These are phyloP conservation scores for Aegotheles bennettii DNA, from an alignment of 2,113 vertebrate genomes.

Conservation along the genomic window DNA sequence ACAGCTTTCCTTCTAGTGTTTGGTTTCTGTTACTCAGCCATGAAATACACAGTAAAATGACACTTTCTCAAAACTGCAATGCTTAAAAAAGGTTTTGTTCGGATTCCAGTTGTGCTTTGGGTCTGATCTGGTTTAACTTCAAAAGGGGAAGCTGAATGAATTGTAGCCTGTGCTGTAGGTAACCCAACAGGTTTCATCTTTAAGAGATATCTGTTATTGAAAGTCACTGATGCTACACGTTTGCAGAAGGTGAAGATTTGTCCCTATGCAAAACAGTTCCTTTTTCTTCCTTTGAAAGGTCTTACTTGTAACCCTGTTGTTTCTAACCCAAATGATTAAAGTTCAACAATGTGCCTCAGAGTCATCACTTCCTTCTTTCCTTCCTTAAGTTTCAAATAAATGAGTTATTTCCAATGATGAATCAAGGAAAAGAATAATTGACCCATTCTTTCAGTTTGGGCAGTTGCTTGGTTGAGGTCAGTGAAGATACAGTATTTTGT, in stretches of 20 bases:
- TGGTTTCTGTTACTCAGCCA: slow-evolving; percentile 22
- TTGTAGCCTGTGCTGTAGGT: background rate
- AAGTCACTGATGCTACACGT: background rate
- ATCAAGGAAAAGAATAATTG: background rate
- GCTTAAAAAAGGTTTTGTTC: background rate
- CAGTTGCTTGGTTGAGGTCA: background rate
- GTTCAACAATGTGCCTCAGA: background rate
- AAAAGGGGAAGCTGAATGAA: background rate
- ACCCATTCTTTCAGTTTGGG: background rate
- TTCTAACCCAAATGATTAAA: background rate
- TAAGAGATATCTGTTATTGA: background rate
- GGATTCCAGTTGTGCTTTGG: background rate
- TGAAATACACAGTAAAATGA: slow-evolving; percentile 1
- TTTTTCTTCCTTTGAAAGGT: background rate
- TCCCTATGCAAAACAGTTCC: background rate
- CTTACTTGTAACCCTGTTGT: background rate
- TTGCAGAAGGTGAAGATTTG: background rate
- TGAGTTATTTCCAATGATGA: background rate
- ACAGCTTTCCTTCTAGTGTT: background rate
- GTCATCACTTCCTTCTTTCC: background rate
- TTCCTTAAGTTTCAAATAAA: background rate
- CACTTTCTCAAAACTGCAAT: background rate
- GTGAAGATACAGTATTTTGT: background rate
- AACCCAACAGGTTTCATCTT: background rate
- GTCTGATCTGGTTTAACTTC: background rate